A percentile compares a stretch with the other conserved stretches of the same genome.
These are phyloP conservation scores for Sylvia atricapilla DNA, from an alignment of 2,113 vertebrate species.

Conservation along the genomic window DNA sequence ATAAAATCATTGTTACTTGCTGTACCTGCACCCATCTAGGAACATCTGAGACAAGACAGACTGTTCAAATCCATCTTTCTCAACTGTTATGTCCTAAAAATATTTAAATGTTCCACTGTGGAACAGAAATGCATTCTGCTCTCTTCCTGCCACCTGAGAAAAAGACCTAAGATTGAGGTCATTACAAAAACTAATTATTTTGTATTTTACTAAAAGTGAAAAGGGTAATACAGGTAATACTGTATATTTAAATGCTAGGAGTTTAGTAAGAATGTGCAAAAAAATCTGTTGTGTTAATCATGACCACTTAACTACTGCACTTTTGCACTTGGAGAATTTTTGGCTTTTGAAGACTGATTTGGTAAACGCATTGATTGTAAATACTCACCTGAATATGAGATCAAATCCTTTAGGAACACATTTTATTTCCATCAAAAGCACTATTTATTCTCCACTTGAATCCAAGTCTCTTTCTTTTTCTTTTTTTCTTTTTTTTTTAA, in stretches of 20 bases:
- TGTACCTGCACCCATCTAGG: constrained; percentile 33
- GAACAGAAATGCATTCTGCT: not conserved
- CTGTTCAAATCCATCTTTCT: constrained; percentile 1
- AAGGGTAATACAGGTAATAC: not conserved
- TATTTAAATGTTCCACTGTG: not conserved
- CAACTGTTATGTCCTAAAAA: not conserved
- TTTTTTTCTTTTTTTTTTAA: not conserved
- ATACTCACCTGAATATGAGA: not conserved
- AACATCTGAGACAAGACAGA: constrained; percentile 35
- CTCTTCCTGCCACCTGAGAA: not conserved
- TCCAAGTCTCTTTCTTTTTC: not conserved
- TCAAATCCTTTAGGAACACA: not conserved
- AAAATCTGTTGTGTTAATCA: not conserved
- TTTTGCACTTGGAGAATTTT: not conserved
- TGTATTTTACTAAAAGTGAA: not conserved
- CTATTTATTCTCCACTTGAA: not conserved
- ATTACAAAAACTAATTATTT: not conserved
- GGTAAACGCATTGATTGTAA: not conserved
- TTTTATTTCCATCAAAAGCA: not conserved
- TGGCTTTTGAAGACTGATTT: not conserved
- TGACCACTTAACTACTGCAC: not conserved
- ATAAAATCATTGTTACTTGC: not conserved
- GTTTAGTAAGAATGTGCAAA: not conserved
- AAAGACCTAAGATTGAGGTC: not conserved
- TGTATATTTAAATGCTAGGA: not conserved